phyloP scores from a whole-genome alignment of 2,888 invertebrate species.

The Hemithea aestivaria region DNA sequence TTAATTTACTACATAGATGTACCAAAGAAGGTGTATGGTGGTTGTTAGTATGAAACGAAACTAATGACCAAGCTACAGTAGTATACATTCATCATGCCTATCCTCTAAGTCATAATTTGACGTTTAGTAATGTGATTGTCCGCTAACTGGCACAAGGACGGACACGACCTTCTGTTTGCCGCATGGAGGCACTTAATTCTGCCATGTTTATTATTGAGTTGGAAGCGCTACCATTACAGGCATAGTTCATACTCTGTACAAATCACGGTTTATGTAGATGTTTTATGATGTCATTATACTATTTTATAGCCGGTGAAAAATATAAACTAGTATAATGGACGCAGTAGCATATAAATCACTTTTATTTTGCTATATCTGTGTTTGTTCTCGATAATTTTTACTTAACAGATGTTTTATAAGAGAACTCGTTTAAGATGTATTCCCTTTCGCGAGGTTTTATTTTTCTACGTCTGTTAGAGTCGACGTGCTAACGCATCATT shows the following conservation, averaged over 20 bases:
- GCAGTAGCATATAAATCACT: not conserved
- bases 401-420: not conserved
- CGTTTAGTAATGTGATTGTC: conserved; percentile 59
- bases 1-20: too few relatives aligned
- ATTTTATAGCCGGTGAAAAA: conserved; percentile 6
- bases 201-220: conserved; percentile 35
- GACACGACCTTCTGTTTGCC: conserved; percentile 44
- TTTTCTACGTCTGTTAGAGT: conserved; percentile 35
- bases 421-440: conserved; percentile 2
- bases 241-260: conserved; percentile 8
- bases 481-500: conserved; percentile 41
- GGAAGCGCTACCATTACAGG: conserved; percentile 19
- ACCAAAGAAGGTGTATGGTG: conserved; percentile 6
- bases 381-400: too few relatives aligned
- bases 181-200: conserved; percentile 41
- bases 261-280: conserved; percentile 12
- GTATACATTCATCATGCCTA: conserved; percentile 19
- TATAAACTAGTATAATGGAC: conserved; percentile 2
- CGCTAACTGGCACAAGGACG: conserved; percentile 62
- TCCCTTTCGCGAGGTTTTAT: conserved; percentile 25
- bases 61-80: conserved; percentile 5
- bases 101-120: conserved; percentile 48
- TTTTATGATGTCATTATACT: conserved; percentile 8
- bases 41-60: conserved; percentile 5
- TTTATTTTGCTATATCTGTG: not conserved